Conservation (phyloP, 2,113 vertebrate genomes). For the Myxocyprinus asiaticus region DNA sequence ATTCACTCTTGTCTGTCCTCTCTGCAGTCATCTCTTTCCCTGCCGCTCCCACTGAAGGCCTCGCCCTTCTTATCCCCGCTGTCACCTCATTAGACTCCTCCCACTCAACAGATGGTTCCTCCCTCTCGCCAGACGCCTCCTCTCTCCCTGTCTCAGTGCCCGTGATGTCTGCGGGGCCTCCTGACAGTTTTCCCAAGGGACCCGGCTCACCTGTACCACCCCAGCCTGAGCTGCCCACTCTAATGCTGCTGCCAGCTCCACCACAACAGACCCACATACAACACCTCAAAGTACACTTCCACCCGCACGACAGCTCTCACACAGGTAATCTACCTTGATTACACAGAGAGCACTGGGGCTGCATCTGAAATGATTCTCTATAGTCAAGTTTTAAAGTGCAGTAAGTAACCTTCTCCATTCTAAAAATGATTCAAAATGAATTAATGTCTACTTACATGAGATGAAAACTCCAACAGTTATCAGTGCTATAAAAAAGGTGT, state of each 20-base stretch:
- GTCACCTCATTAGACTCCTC: slow-evolving; percentile 17
- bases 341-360: background rate
- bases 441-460: too few species aligned
- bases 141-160: slow-evolving; percentile 33
- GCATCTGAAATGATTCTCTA: too few species aligned
- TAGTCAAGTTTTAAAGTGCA: too few species aligned
- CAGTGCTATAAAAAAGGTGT: too few species aligned
- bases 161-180: background rate
- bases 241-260: slow-evolving; percentile 53
- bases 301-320: slow-evolving; percentile 59
- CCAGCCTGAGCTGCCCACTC: slow-evolving; percentile 39
- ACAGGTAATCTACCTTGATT: slow-evolving; percentile 34
- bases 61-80: slow-evolving; percentile 19
- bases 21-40: slow-evolving; percentile 45
- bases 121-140: slow-evolving; percentile 32
- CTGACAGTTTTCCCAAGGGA: slow-evolving; percentile 32
- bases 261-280: slow-evolving; percentile 71
- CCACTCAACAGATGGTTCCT: too few species aligned
- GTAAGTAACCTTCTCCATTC: too few species aligned
- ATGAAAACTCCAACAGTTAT: too few species aligned
- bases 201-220: background rate
- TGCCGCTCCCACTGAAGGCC: slow-evolving; percentile 29
- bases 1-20: too few species aligned
- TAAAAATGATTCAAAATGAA: too few species aligned
- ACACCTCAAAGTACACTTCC: slow-evolving; percentile 72